A percentile compares a stretch with the other conserved stretches of the same genome.
phyloP scores from a whole-genome alignment of 2,888 invertebrate species.

The Homarus gammarus region DNA sequence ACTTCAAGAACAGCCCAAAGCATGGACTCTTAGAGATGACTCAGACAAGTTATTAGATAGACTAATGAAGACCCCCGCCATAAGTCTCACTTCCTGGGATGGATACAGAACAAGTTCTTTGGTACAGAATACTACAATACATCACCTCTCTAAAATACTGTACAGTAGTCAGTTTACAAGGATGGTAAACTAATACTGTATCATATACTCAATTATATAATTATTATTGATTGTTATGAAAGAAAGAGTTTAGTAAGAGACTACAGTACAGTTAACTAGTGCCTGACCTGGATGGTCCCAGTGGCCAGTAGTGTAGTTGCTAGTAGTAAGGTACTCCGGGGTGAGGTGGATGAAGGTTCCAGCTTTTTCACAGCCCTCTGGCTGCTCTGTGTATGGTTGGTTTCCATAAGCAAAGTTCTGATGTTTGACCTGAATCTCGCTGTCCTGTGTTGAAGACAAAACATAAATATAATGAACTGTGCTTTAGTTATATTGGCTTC shows the following conservation, averaged over 20 bases:
- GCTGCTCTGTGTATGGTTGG: conserved; percentile 77
- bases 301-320: neutral
- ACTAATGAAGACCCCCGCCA: too few species aligned
- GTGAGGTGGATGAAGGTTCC: conserved; percentile 70
- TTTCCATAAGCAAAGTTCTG: conserved; percentile 77
- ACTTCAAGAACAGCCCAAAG: too few species aligned
- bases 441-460: conserved; percentile 73
- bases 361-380: conserved; percentile 77
- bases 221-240: neutral
- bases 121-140: too few species aligned
- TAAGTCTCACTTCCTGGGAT: too few species aligned
- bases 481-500: too few species aligned
- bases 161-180: too few species aligned
- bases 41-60: too few species aligned
- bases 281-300: conserved; percentile 35
- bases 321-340: conserved; percentile 1
- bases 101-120: too few species aligned
- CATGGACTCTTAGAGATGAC: too few species aligned
- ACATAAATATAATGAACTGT: too few species aligned
- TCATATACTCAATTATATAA: neutral
- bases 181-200: too few species aligned
- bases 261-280: neutral
- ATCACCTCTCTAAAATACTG: too few species aligned
- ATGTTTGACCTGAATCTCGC: conserved; percentile 77
- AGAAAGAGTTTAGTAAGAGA: neutral